phyloP scores from a whole-genome alignment of 2,888 invertebrate genomes.

The Therioaphis trifolii region DNA sequence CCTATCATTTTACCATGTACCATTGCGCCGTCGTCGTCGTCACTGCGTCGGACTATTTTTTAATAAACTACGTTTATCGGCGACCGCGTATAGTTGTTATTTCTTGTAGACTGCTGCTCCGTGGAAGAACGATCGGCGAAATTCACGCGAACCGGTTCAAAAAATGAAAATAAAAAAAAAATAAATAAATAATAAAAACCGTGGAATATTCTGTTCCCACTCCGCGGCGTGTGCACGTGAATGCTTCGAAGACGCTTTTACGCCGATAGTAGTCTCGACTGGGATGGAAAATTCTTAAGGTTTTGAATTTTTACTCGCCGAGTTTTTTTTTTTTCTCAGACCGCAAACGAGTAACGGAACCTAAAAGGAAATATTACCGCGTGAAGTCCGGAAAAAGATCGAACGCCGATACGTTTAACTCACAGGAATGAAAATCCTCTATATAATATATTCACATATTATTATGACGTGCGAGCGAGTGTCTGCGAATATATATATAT shows the following conservation, averaged over 20 bases:
- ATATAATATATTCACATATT: too few species aligned
- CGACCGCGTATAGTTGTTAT: background rate
- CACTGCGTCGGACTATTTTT: constrained; percentile 49
- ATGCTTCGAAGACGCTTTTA: background rate
- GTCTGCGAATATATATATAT: too few species aligned
- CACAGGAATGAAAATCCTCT: too few species aligned
- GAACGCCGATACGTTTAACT: too few species aligned
- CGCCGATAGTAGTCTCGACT: background rate
- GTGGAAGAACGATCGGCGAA: constrained; percentile 45
- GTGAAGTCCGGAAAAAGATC: too few species aligned
- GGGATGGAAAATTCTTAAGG: background rate
- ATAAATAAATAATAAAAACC: background rate
- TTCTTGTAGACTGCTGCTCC: background rate
- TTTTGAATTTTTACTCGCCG: background rate
- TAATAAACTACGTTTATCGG: constrained; percentile 25
- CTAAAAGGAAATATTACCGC: too few species aligned
- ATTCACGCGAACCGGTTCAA: constrained; percentile 46
- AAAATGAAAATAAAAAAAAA: background rate
- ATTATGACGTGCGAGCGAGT: too few species aligned
- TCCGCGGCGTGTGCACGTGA: background rate
- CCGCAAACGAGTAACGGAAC: too few species aligned
- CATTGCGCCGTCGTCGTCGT: constrained; percentile 23
- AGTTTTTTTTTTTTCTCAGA: too few species aligned
- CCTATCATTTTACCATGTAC: constrained; percentile 22
- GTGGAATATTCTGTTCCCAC: background rate